Evolutionary conservation across 2,113 vertebrate genomes (phyloP), one percentile per base, ranked within the genome.

Genomic region (Alosa alosa): DNA sequence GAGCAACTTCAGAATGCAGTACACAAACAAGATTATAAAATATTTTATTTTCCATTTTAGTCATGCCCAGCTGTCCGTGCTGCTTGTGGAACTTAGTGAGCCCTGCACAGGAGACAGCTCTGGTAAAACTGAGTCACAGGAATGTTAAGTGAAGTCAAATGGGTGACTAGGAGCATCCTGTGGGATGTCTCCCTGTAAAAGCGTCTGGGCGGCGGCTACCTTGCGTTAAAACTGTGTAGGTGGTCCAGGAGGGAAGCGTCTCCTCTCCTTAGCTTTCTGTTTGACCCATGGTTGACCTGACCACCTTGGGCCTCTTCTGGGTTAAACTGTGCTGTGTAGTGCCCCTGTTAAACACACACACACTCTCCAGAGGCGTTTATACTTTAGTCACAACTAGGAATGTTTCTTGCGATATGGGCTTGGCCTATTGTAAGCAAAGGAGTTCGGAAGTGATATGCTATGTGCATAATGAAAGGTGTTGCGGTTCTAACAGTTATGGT

Each of bases 101-200:
- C n/a, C 22, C 60, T 64, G 60, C 22, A 68, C n/a, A 36, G 22
- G 60, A 72, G 64, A 64, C 60, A 25, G 64, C n/a, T n/a, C n/a
- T 64, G 64, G 64, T 13, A 72, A 36, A 4, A 31, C 8, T 72
- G 64, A 72, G 64, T 72, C 64, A 72, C 64, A 10, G 25, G 64
- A 72, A 72, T 72, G 64, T 72, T 25, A 36, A 72, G 64, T 72
- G n/a, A 72, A 72, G 64, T 72, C 64, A 10, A 72, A 36, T 36
- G n/a, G 64, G 11, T 25, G 11, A 11, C 31, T 25, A 10, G 64
- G 25, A 31, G 64, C 25, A 36, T 13, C 64, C 64, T 72, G 25
- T 36, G 64, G n/a, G n/a, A 11, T 44, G 1, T 3, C 10, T 25
- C 64, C n/a, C 64, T 11, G 64, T 72, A 72, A 13, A 72, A 15